Evolutionary conservation across 2,113 vertebrate species (phyloP), one percentile per base, ranked within the genome.

Genomic region (Poeciliopsis retropinna): DNA sequence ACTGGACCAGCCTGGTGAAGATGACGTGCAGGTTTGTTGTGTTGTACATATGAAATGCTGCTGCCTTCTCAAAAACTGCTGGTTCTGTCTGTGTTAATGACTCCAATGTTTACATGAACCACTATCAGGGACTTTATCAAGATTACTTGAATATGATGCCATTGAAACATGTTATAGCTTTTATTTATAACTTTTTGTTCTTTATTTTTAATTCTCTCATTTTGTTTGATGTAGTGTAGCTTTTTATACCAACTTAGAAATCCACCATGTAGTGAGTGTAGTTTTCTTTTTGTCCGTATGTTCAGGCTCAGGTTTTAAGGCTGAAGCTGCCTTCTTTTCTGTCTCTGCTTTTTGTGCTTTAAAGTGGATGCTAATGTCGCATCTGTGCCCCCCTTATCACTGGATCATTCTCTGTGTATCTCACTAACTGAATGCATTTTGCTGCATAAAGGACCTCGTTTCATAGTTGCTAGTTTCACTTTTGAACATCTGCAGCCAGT

Each of bases 131-230:
- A 96, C 94, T 93, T 93, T 83, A 92, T 88, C 84, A 91, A 78
- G 73, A 89, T 95, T 97, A 97, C 96, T 97, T 96, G 96, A 97
- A 96, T 90, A 94, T 85, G 75, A 93, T 92, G 92, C 92, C 92
- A 93, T 93, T 93, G 92, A 93, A 92, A 88, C 91, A 82, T 87
- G 88, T 87, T 89, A 86, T 92, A 92, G 92, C 89, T 93, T 92
- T 94, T 93, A 94, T 94, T 93, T 94, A 94, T 94, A 66, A 75
- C 8, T 13, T 47, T 54, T 51, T 77, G 62, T 76, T 68, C 5
- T 70, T 25, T 22, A 19, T 75, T 62, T 32, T 7, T 64, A 22
- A 28, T 64, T 34, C 29, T n/a, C 76, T 72, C 2, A 67, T 76
- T 83, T 80, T 82, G 39, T 78, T 80, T 91, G 29, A 81, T 72